Evolutionary conservation across 2,888 invertebrate species (phyloP).

Genomic region (Aspidapion aeneum): DNA sequence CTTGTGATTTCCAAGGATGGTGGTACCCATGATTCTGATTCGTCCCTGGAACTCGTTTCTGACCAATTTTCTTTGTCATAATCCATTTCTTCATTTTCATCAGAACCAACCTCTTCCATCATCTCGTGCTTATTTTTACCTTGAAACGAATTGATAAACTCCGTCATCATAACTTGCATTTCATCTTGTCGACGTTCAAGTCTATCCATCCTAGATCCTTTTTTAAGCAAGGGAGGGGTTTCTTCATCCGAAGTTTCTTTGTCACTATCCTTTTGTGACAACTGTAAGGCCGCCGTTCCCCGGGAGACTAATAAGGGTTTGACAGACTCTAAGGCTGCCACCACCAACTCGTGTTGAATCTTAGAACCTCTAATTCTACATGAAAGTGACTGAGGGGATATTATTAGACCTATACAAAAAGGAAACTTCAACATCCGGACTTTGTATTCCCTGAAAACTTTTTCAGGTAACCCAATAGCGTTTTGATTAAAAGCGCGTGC

Average conservation of each 20-base stretch:
- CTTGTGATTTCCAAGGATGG: conserved; percentile 6
- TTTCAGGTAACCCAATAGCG: conserved; percentile 18
- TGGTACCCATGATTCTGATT: conserved; percentile 6
- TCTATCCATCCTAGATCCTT: conserved; percentile 6
- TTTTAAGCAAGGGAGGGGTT: conserved; percentile 1
- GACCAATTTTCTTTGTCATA: too few relatives aligned
- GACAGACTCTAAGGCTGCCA: conserved; percentile 1
- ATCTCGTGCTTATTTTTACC: too few relatives aligned
- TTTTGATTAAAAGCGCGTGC: conserved; percentile 6
- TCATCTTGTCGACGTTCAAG: conserved; percentile 3
- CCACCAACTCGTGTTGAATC: conserved; percentile 4
- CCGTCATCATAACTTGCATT: conserved; percentile 4
- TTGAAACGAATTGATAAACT: too few relatives aligned
- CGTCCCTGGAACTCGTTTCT: neutral
- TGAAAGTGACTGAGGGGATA: conserved; percentile 19
- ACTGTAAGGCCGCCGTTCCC: neutral
- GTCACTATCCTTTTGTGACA: conserved; percentile 5
- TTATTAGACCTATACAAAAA: conserved; percentile 25
- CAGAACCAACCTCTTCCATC: too few relatives aligned
- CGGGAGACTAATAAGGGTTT: conserved; percentile 12
- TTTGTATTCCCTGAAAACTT: conserved; percentile 25
- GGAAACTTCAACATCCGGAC: conserved; percentile 26
- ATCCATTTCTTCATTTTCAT: too few relatives aligned
- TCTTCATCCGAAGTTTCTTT: conserved; percentile 1
- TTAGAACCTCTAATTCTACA: too few relatives aligned